Conservation (phyloP, 2,113 vertebrate genomes). For the Ptilonorhynchus violaceus region DNA sequence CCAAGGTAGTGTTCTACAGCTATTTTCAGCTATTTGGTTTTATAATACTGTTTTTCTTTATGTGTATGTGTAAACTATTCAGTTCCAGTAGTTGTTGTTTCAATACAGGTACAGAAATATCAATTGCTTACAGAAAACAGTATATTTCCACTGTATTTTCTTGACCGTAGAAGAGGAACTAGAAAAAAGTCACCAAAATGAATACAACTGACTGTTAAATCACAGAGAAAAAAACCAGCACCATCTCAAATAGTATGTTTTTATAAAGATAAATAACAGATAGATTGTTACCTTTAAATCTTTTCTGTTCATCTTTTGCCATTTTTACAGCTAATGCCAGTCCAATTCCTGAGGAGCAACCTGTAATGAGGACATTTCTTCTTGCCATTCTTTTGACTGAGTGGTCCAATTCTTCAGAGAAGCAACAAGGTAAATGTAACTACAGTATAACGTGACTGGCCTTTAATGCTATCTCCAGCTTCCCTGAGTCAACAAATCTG, state of each 20-base stretch:
- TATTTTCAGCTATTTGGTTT: not conserved
- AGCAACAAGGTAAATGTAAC: not conserved
- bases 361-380: conserved; percentile 85
- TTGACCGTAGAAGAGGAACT: not conserved
- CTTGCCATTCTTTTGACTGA: conserved; percentile 69
- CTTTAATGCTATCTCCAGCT: conserved; percentile 33
- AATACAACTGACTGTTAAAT: not conserved
- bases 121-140: not conserved
- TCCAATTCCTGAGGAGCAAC: conserved; percentile 87
- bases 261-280: not conserved
- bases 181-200: not conserved
- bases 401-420: not conserved
- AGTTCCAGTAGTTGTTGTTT: not conserved
- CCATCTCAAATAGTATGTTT: not conserved
- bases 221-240: not conserved
- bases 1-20: not conserved
- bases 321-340: conserved; percentile 81
- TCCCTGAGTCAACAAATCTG: conserved; percentile 58
- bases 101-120: not conserved
- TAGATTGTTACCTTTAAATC: conserved; percentile 82
- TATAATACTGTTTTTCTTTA: not conserved
- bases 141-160: not conserved
- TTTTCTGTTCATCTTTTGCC: conserved; percentile 84
- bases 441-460: not conserved
- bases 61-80: not conserved